These are phyloP conservation scores for Metopolophium dirhodum DNA, from an alignment of 1,140 invertebrate species.

Conservation along the genomic window DNA sequence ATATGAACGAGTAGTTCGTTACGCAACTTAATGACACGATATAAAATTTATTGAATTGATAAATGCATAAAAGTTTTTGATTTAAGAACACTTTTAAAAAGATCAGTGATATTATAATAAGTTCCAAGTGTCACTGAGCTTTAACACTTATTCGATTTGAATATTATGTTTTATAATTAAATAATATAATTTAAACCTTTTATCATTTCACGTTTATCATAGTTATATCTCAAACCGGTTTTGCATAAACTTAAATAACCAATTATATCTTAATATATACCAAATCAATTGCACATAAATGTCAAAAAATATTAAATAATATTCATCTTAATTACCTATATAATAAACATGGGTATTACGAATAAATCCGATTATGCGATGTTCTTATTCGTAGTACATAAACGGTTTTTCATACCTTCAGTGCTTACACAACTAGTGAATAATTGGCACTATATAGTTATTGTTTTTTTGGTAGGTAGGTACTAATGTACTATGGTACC, in stretches of 20 bases:
- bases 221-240: not conserved
- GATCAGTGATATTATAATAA: not conserved
- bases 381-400: not conserved
- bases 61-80: not conserved
- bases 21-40: not conserved
- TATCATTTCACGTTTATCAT: not conserved
- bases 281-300: not conserved
- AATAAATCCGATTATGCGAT: not conserved
- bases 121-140: not conserved
- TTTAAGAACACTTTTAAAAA: not conserved
- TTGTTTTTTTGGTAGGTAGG: not conserved
- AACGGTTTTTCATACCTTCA: not conserved
- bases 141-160: not conserved
- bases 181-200: not conserved
- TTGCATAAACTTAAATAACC: not conserved
- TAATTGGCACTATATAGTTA: not conserved
- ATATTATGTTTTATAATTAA: not conserved
- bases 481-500: not conserved
- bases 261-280: not conserved
- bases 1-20: not conserved
- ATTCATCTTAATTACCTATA: not conserved
- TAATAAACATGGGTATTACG: not conserved
- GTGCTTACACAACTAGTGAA: not conserved
- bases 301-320: slow-evolving; percentile 15
- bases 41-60: not conserved